phyloP scores from a whole-genome alignment of 2,113 vertebrate genomes.

The Atlantisia rogersi region DNA sequence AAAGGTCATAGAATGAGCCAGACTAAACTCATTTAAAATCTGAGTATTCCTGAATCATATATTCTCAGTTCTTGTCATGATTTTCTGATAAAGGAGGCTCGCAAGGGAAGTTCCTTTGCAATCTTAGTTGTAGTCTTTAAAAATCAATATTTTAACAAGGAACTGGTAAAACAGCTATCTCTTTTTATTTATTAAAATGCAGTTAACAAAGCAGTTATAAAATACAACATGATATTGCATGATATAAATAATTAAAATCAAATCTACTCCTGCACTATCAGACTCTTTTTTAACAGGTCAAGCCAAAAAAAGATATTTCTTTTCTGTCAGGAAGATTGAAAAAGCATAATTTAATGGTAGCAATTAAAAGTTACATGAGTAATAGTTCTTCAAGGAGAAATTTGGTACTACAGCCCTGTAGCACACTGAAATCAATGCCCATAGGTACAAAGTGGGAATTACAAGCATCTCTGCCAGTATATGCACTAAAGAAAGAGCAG shows the following conservation, averaged over 20 bases:
- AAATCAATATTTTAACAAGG: background rate
- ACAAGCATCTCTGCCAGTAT: background rate
- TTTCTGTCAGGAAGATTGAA: background rate
- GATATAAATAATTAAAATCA: background rate
- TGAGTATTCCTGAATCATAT: background rate
- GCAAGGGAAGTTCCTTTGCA: background rate
- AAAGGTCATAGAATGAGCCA: background rate
- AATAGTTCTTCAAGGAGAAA: background rate
- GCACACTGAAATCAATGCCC: background rate
- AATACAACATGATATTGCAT: background rate
- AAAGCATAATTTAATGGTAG: background rate
- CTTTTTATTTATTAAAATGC: background rate
- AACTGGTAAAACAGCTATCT: background rate
- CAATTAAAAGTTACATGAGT: background rate
- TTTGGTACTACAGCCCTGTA: background rate
- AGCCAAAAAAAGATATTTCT: background rate
- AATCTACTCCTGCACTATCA: background rate
- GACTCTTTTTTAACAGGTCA: background rate
- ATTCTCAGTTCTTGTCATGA: background rate
- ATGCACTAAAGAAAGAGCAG: background rate
- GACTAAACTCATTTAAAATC: background rate
- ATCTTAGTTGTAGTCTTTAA: background rate
- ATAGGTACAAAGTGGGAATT: background rate
- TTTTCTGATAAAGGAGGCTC: background rate
- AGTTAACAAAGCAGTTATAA: background rate